phyloP scores from a whole-genome alignment of 2,113 vertebrate genomes.

The Gopherus evgoodei region DNA sequence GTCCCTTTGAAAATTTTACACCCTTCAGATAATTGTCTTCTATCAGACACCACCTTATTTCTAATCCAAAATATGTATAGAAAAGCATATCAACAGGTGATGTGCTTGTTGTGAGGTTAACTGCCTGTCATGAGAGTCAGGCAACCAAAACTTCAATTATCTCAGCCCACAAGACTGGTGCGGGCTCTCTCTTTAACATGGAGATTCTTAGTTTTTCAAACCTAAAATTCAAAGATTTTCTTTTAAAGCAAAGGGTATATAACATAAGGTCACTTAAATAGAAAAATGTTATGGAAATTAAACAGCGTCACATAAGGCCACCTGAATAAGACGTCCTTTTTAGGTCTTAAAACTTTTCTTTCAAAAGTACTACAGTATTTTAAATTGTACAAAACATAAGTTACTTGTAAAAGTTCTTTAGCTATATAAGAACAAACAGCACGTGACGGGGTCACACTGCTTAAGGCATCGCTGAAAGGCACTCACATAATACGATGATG shows the following conservation, averaged over 20 bases:
- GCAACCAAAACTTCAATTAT: conserved; percentile 9
- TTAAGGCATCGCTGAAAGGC: not conserved
- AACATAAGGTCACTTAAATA: not conserved
- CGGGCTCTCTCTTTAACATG: not conserved
- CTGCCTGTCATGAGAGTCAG: not conserved
- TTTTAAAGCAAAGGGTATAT: not conserved
- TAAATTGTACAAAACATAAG: conserved; percentile 20
- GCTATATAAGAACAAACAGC: not conserved
- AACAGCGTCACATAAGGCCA: not conserved
- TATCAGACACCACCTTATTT: not conserved
- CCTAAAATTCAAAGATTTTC: not conserved
- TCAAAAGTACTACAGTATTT: conserved; percentile 46
- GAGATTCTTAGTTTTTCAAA: not conserved
- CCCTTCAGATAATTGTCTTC: conserved; percentile 6
- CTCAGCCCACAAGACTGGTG: not conserved
- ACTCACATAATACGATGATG: not conserved
- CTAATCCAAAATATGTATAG: not conserved
- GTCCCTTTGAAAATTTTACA: conserved; percentile 15
- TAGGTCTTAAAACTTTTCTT: conserved; percentile 19
- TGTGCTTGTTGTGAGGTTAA: not conserved
- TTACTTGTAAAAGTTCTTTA: conserved; percentile 6
- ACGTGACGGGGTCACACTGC: not conserved
- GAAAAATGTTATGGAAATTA: not conserved
- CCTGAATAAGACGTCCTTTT: not conserved
- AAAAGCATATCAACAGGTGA: rapidly evolving